Base-by-base conservation (phyloP, 2,888 invertebrate species). In the Diaphora mendica region DNA sequence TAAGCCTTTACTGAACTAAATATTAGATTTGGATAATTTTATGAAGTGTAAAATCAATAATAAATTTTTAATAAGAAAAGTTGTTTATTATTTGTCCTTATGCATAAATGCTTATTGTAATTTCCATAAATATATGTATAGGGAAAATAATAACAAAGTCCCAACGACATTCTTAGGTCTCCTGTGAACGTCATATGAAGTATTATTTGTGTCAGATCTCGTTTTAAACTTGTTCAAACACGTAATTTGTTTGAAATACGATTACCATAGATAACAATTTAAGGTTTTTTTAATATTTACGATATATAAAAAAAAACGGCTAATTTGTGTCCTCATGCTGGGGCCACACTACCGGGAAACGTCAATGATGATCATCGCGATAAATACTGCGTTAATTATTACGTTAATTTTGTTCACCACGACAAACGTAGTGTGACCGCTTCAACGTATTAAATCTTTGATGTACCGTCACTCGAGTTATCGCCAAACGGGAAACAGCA, bases 31-130 rank as follows among this genome's bases (percentile, higher is more conserved):
- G 79, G 84, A 87, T 87, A 84, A 85, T 81, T 86, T 84, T 86
- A 86, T 85, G 84, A 81, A 85, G 77, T 85, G 84, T 85, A 74
- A 82, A 85, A 83, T 85, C 75, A 79, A 81, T 84, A 89, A 87
- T 89, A 87, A 85, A 88, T 76, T 87, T 87, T 82, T 86, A 87
- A 82, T 80, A 82, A 72, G 77, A 77, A 77, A 42, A 64, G n/a
- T 71, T 20, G 3, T 42, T n/a, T 30, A 23, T 73, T 76, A 55
- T n/a, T 55, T 26, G 35, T n/a, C 68, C 35, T 48, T 4, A 5
- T 51, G 20, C 64, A 33, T 62, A 59, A 62, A 62, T 30, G 15
- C 0, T 15, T 5, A 30, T 30, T 62, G 62, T 62, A 30, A 13
- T 62, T 62, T 62, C 26, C 62, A 62, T 62, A 30, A 30, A 30